Evolutionary conservation across 2,797 vertebrate species (phyloP).

Genomic region (Pseudochirops corinnae): DNA sequence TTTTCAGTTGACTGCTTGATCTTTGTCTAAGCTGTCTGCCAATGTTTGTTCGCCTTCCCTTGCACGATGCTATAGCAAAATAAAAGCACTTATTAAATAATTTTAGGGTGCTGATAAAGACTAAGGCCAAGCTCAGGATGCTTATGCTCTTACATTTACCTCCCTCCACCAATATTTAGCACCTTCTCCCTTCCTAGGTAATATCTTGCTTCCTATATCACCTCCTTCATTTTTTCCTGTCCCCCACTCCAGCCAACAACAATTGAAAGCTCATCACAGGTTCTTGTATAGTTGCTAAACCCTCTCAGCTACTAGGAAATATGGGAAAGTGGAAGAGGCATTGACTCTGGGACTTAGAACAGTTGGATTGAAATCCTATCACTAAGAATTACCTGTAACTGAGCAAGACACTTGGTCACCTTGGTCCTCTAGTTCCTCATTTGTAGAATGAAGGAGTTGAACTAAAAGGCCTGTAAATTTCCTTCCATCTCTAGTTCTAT

Average conservation of each 20-base stretch:
- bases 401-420: background rate
- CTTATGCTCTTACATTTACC: background rate
- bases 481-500: background rate
- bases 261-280: background rate
- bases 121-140: constrained; percentile 24
- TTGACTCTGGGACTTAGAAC: background rate
- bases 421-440: background rate
- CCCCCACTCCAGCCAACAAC: background rate
- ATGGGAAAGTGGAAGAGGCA: background rate
- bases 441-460: background rate
- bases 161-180: background rate
- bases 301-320: background rate
- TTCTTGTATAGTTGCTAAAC: background rate
- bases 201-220: background rate
- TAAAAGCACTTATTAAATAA: constrained; percentile 40
- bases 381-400: background rate
- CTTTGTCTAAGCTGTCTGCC: constrained; percentile 34
- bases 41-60: constrained; percentile 44
- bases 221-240: background rate
- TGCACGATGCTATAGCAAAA: constrained; percentile 56
- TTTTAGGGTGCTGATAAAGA: constrained; percentile 53
- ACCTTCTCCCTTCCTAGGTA: background rate
- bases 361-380: background rate
- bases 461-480: background rate
- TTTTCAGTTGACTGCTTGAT: background rate